These are phyloP conservation scores for Cryptotis parvus DNA, from an alignment of 2,113 vertebrate species.

Conservation along the genomic window DNA sequence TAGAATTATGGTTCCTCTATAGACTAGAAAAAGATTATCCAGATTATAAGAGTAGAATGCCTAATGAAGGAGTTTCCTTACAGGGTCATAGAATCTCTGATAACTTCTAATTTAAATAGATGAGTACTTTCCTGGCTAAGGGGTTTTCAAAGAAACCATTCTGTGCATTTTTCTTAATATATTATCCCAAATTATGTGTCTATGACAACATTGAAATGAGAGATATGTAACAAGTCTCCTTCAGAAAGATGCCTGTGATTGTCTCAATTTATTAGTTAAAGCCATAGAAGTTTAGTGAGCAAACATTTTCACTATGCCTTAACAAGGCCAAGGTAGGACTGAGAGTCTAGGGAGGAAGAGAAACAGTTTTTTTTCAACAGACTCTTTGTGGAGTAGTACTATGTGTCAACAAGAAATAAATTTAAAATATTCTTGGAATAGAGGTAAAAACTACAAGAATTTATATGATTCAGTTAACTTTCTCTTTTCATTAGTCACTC, in stretches of 20 bases:
- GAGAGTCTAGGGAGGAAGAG: neutral
- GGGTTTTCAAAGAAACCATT: neutral
- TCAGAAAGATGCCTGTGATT: neutral
- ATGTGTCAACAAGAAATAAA: neutral
- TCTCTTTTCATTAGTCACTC: neutral
- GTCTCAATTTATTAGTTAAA: neutral
- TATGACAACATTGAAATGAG: neutral
- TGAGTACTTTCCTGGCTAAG: neutral
- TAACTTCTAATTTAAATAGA: neutral
- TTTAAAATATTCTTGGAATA: neutral
- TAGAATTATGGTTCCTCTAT: neutral
- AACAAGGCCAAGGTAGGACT: neutral
- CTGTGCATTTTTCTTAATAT: neutral
- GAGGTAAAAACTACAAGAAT: slow-evolving; percentile 8
- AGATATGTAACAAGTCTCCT: neutral
- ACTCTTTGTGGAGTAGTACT: neutral
- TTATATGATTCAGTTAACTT: neutral
- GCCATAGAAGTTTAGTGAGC: neutral
- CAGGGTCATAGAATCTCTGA: neutral
- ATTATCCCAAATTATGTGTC: neutral
- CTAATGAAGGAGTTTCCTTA: neutral
- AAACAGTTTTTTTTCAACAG: neutral
- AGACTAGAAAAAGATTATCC: neutral
- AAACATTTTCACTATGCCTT: neutral
- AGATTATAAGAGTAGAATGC: neutral